These are phyloP conservation scores for Embidobia sp. DNA, from an alignment of 2,888 invertebrate genomes.

Conservation along the genomic window DNA sequence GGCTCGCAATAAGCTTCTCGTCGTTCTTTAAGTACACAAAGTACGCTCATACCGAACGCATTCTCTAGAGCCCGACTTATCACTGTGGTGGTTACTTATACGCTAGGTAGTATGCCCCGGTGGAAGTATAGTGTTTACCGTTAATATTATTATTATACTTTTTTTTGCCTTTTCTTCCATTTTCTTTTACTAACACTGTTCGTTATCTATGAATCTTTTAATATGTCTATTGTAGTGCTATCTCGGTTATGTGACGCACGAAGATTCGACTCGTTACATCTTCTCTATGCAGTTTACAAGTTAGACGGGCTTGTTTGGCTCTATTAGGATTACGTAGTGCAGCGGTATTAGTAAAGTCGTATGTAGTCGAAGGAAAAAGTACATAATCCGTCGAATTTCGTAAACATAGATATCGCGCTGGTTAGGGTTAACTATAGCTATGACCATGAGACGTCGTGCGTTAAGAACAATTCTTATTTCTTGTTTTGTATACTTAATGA, in stretches of 20 bases:
- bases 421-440: constrained; percentile 48
- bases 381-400: constrained; percentile 57
- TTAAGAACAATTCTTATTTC: constrained; percentile 43
- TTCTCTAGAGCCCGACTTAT: constrained; percentile 69
- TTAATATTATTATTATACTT: constrained; percentile 55
- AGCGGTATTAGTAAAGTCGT: constrained; percentile 25
- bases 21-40: constrained; percentile 71
- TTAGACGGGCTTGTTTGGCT: constrained; percentile 20
- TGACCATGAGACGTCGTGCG: constrained; percentile 47
- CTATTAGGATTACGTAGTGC: constrained; percentile 19
- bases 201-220: constrained; percentile 34
- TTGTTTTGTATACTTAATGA: too few relatives aligned
- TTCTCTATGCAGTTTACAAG: constrained; percentile 37
- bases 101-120: constrained; percentile 75
- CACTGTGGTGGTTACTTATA: constrained; percentile 71
- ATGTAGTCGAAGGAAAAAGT: constrained; percentile 39
- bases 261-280: constrained; percentile 54
- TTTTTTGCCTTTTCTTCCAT: constrained; percentile 40
- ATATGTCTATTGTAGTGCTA: constrained; percentile 63
- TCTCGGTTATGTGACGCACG: constrained; percentile 55
- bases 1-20: constrained; percentile 69
- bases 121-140: constrained; percentile 72
- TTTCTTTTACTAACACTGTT: constrained; percentile 40
- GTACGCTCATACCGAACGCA: constrained; percentile 68
- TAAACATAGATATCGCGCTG: constrained; percentile 48